Base-by-base conservation (phyloP, 2,797 vertebrate genomes). In the Nyctalus aviator region DNA sequence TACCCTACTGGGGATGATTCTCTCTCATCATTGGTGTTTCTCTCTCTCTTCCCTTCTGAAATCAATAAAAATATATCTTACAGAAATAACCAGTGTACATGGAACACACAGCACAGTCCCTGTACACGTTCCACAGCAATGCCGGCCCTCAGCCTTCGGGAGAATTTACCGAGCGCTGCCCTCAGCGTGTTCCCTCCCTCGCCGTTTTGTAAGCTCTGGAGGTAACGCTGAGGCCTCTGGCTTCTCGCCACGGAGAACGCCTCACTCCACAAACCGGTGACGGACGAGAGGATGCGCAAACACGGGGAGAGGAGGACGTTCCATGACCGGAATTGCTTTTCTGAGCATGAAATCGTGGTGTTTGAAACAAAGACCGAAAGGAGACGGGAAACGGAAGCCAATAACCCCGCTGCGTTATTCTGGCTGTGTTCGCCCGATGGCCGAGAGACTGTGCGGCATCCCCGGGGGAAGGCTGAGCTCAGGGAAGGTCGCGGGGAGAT, bases 291-390 rank as follows among this genome's bases (percentile, higher is more conserved):
- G 75, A 59, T 0, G 41, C 44, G 8, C 30, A 35, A 46, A 37
- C 20, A 30, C 59, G 21, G 0, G 21, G 57, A 32, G 1, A 62
- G 30, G 57, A 71, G 23, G 76, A 84, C 91, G 86, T 69, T 75
- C 75, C 55, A 46, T 23, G 18, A 25, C 18, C 35, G 23, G 57
- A 83, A 85, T 75, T 30, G 84, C 37, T 92, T n/a, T 90, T 73
- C 88, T 44, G 88, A 48, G 71, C 21, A 59, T 17, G 50, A 46
- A 79, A 86, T 69, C 85, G 18, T 82, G 91, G 68, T 50, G 66
- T 88, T 94, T 92, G 72, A 96, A 96, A 96, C n/a, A 92, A 92
- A 95, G 96, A 55, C 37, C 37, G 90, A 96, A 90, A 88, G 62
- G 37, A 55, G 94, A 68, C 4, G 66, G 64, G 35, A 83, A 94